Evolutionary conservation across 64 coral and sea anemone genomes (phyloP), one percentile per base, ranked within the genome.

Genomic region (Stichodactyla helianthus): DNA sequence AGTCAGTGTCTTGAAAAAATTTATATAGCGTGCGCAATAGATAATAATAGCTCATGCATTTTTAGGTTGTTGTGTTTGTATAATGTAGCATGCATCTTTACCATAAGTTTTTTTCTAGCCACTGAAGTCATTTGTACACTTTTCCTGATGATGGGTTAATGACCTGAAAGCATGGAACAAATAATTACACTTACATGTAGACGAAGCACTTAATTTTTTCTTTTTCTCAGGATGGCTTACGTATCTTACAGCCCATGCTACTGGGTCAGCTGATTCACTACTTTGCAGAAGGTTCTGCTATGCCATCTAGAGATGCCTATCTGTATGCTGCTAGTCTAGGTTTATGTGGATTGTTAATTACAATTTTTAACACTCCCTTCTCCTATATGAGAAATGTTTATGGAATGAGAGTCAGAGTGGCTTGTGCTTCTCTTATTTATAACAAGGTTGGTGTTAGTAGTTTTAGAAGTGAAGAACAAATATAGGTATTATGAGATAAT

Each of bases 391-490:
- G 68, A 12, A 88, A 95, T 87, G 74, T 91, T 83, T 91, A 91
- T 71, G 93, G 93, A 8, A 95, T 95, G 93, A 87, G 93, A 50
- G 82, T 91, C 55, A 95, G 93, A 60, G 89, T 88, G 8, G 93
- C 93, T 10, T 95, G 89, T 20, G 86, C 89, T 18, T 82, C 89
- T 19, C 83, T 95, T 54, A 50, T 95, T 27, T 95, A 88, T 65
- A 91, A 82, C 25, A 95, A 95, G 35, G 35, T 44, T 44, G 35
- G 35, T 3, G 93, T 91, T 60, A 55, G 26, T 13, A 6, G 11
- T 52, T 9, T 52, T 19, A 5, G 13, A 71, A 71, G 35, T 44
- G 35, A 44, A 44, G 35, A 3, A 44, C 35, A 44, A 44, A 44
- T 44, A 1, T 44, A 1, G 35, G 35, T 44, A 44, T 44, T 44